Conservation (phyloP, 2,113 vertebrate species). For the Salvelinus fontinalis region DNA sequence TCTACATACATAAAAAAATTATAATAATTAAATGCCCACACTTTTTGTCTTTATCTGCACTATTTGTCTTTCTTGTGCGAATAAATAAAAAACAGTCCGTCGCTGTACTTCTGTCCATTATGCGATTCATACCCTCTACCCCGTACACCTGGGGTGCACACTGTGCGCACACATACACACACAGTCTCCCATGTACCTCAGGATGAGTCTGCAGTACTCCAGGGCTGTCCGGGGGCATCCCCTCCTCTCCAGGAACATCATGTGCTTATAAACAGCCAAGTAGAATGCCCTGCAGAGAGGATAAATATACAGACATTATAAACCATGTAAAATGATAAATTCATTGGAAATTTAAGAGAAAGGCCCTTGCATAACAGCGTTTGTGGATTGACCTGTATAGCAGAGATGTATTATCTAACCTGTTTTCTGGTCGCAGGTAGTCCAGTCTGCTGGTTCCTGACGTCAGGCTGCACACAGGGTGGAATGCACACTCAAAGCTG, state of each 20-base stretch:
- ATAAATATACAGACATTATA: not conserved
- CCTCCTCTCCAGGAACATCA: slow-evolving; percentile 93
- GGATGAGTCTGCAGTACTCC: slow-evolving; percentile 94
- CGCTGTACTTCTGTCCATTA: no score
- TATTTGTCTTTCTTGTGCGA: no score
- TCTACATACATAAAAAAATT: no score
- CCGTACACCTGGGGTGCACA: not conserved
- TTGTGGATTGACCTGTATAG: not conserved
- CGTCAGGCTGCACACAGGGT: slow-evolving; percentile 93
- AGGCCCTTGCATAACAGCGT: not conserved
- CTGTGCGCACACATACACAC: no score
- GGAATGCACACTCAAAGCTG: slow-evolving; percentile 93
- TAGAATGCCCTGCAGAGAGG: slow-evolving; percentile 85
- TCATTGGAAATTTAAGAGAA: not conserved
- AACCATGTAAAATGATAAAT: not conserved
- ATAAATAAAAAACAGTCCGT: no score
- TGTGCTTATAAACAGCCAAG: slow-evolving; percentile 93
- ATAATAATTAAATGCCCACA: no score
- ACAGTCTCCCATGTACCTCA: slow-evolving; percentile 77
- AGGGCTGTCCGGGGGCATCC: slow-evolving; percentile 93
- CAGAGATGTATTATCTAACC: slow-evolving; percentile 65
- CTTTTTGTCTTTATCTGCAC: no score
- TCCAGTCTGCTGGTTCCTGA: slow-evolving; percentile 87
- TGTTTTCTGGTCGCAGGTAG: slow-evolving; percentile 91
- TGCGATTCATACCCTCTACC: not conserved